Evolutionary conservation across 2,797 vertebrate genomes (phyloP), one percentile per base, ranked within the genome.

Genomic region (Coregonus sp.): DNA sequence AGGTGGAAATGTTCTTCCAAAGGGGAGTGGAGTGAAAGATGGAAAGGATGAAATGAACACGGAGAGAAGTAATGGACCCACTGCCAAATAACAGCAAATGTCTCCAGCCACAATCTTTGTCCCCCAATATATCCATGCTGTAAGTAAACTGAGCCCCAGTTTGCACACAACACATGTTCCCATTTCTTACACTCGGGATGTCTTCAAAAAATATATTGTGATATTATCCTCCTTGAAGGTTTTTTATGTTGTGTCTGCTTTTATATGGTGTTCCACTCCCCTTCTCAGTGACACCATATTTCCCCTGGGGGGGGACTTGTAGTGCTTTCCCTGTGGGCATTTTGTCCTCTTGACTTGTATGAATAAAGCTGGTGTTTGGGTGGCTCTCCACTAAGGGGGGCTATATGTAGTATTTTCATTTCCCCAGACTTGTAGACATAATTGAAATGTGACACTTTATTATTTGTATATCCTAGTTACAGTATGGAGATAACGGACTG

Each of bases 81-180:
- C 91, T 89, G 82, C 91, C 71, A 73, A 78, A 75, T 50, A 29
- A 75, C 74, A 87, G 88, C 91, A 87, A 89, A 87, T 92, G 83
- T 89, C 91, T 86, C 88, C 69, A 12, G 50, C 51, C 31, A 72
- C 70, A 56, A 29, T 66, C 82, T 85, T 80, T 86, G 75, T 69
- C 47, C 78, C 88, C 88, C 87, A 91, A 89, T 91, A 86, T 91
- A 87, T 89, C 84, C 86, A 86, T 91, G 92, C 92, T 92, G 93
- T 94, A 94, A 94, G 93, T 94, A 93, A 92, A 74, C 79, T 84
- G 75, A 83, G 52, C 59, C 9, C 76, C 2, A 88, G 85, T 82
- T 80, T 47, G 85, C 15, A 88, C 91, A 92, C 89, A 47, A 61
- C 76, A 73, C 71, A 51, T 61, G 25, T 31, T 70, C 35, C 14